A percentile compares a stretch with the other conserved stretches of the same genome.
phyloP scores from a whole-genome alignment of 2,113 vertebrate species.

The Laterallus jamaicensis region DNA sequence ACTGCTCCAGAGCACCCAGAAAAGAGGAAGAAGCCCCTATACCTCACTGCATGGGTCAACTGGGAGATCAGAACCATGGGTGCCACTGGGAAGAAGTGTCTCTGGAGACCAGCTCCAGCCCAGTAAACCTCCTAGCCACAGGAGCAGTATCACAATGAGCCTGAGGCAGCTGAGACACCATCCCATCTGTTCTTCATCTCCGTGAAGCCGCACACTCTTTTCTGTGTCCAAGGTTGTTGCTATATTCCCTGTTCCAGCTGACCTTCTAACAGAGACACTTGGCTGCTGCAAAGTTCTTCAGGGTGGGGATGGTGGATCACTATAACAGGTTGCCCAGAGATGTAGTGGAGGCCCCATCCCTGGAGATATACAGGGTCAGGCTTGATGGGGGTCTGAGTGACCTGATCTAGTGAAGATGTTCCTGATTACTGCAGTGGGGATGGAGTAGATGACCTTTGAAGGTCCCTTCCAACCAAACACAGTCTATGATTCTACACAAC shows the following conservation, averaged over 20 bases:
- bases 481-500: neutral
- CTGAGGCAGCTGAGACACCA: neutral
- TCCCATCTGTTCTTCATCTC: neutral
- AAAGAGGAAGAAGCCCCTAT: neutral
- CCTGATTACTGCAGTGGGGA: no score
- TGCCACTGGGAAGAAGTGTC: neutral
- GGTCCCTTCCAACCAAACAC: no score
- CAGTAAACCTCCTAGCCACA: neutral
- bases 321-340: no score
- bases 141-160: neutral
- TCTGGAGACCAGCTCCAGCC: neutral
- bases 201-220: neutral
- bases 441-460: no score
- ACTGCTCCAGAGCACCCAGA: neutral
- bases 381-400: no score
- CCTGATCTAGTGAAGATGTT: no score
- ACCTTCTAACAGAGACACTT: neutral
- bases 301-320: no score
- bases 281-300: neutral
- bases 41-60: neutral
- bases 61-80: neutral
- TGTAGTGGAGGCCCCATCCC: no score
- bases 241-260: neutral
- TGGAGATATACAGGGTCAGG: no score
- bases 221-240: neutral